These are phyloP conservation scores for Phortica magna DNA, from an alignment of 2,888 invertebrate species.

Conservation along the genomic window DNA sequence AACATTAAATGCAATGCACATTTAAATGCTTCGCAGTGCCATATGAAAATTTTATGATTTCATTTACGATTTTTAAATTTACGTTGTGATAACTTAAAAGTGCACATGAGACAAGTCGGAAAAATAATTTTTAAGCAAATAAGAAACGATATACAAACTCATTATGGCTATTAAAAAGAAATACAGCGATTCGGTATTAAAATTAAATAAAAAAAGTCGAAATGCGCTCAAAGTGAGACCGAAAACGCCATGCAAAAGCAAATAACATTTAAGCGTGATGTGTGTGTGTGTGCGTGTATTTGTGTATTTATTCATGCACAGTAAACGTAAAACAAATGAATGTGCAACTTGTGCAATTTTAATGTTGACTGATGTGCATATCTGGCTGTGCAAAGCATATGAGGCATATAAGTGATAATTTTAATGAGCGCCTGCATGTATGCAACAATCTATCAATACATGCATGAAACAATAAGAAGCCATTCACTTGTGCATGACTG, in stretches of 20 bases:
- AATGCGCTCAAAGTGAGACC: neutral
- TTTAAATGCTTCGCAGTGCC: neutral
- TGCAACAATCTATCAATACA: slow-evolving; percentile 3
- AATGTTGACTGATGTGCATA: neutral
- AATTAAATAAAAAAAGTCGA: neutral
- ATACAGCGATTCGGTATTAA: neutral
- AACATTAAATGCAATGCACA: slow-evolving; percentile 5
- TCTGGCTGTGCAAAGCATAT: neutral
- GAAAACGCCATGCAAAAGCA: neutral
- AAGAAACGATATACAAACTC: neutral
- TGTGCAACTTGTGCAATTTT: neutral
- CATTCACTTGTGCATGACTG: neutral
- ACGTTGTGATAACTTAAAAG: too few species aligned
- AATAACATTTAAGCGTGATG: neutral
- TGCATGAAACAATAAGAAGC: neutral
- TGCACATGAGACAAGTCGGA: too few species aligned
- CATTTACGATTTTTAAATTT: too few species aligned
- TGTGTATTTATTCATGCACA: neutral
- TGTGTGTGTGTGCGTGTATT: neutral
- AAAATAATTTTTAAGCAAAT: too few species aligned
- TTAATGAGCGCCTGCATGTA: slow-evolving; percentile 22
- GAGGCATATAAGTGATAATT: neutral
- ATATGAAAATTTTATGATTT: neutral
- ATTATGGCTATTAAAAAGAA: neutral
- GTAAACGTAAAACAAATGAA: neutral